Conservation (phyloP, 2,888 invertebrate genomes). For the Eupithecia vulgata region DNA sequence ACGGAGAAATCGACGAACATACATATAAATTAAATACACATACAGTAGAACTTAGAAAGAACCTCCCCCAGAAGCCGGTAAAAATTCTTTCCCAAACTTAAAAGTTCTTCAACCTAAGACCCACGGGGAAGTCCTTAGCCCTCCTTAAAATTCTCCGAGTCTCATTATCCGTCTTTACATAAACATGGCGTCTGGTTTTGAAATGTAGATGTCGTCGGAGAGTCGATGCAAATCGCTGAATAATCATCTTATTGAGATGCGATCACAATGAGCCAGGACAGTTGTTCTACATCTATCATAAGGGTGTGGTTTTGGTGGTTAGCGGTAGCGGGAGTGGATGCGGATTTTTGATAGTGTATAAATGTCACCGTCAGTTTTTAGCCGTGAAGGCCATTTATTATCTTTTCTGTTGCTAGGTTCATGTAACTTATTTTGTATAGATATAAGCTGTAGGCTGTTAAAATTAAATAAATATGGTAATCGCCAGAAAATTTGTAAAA, state of each 20-base stretch:
- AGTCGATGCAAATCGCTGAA: constrained; percentile 73
- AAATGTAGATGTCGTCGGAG: constrained; percentile 69
- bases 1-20: no score
- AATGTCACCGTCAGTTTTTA: no score
- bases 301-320: background rate
- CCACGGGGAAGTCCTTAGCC: background rate
- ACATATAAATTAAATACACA: no score
- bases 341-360: background rate
- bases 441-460: no score
- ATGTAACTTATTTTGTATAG: no score
- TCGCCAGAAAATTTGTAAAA: no score
- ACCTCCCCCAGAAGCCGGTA: no score
- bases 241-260: constrained; percentile 74
- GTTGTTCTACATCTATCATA: constrained; percentile 58
- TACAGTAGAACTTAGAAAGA: no score
- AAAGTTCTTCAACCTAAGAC: background rate
- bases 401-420: no score
- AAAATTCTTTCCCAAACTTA: background rate
- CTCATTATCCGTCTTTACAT: constrained; percentile 33
- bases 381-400: no score
- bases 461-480: no score
- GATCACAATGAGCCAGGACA: constrained; percentile 56
- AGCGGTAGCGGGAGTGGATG: background rate
- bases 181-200: constrained; percentile 57
- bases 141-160: constrained; percentile 20